Percentiles rank a stretch among this genome's conserved stretches.
Conservation (phyloP, 2,113 vertebrate species). For the Perccottus glenii region DNA sequence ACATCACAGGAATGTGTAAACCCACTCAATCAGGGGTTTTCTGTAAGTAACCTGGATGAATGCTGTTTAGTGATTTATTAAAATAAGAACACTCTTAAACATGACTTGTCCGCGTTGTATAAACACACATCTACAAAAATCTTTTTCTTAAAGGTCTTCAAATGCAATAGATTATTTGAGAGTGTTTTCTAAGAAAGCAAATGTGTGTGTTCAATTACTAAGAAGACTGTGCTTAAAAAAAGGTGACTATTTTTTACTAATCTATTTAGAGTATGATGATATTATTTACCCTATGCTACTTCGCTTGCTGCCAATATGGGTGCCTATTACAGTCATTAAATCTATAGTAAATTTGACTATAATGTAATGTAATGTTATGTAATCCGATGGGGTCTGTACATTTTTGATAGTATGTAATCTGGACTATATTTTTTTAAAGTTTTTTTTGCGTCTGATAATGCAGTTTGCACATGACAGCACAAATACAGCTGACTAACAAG, state of each 20-base stretch:
- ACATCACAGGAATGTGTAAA: conserved; percentile 32
- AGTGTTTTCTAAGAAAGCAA: background rate
- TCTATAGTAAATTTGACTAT: no score
- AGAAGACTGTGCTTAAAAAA: no score
- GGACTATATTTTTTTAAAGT: no score
- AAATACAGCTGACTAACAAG: background rate
- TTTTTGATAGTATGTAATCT: no score
- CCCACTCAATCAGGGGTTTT: conserved; percentile 17
- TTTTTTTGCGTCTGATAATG: background rate
- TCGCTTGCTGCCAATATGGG: no score
- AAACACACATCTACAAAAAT: background rate
- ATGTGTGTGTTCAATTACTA: background rate
- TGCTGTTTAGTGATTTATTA: conserved; percentile 21
- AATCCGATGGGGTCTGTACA: no score
- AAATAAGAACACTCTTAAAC: conserved; percentile 1
- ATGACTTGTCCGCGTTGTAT: background rate
- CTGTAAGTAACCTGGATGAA: background rate
- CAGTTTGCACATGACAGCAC: background rate
- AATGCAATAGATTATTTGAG: background rate
- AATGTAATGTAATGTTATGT: no score
- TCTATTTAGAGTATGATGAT: no score
- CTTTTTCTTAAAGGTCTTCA: background rate
- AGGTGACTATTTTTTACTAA: no score
- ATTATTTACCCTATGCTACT: no score
- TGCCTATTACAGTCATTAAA: no score